phyloP scores from a whole-genome alignment of 2,888 invertebrate species.

The Scaptomyza caliginosa region DNA sequence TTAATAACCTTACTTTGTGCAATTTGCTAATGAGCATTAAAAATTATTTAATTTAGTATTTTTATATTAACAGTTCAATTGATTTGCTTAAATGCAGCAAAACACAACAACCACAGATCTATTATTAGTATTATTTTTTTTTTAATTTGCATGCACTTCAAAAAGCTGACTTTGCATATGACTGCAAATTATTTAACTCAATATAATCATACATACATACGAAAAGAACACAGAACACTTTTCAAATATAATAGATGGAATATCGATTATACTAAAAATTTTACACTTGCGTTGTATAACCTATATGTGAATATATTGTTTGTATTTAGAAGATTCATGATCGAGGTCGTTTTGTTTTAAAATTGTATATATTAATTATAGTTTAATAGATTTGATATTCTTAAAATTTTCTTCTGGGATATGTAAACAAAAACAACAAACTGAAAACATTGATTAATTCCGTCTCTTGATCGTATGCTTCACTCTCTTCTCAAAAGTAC shows the following conservation, averaged over 20 bases:
- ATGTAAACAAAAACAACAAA: slow-evolving; percentile 27
- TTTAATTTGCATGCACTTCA: too few relatives aligned
- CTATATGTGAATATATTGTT: background rate
- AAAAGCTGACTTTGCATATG: too few relatives aligned
- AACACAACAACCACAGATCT: too few relatives aligned
- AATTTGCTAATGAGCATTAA: too few relatives aligned
- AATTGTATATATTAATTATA: background rate
- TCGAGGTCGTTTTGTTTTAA: background rate
- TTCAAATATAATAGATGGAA: background rate
- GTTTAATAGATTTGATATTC: background rate
- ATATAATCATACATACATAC: too few relatives aligned
- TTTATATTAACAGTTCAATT: too few relatives aligned
- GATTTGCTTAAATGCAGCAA: too few relatives aligned
- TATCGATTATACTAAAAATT: background rate
- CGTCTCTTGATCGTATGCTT: background rate
- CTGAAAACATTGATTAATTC: background rate
- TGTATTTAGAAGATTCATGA: slow-evolving; percentile 6
- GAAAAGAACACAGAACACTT: background rate
- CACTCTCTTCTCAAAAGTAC: background rate
- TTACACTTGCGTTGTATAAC: too few relatives aligned
- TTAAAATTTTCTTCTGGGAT: background rate
- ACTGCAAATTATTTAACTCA: too few relatives aligned
- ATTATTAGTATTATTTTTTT: too few relatives aligned
- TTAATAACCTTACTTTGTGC: too few relatives aligned
- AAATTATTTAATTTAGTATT: too few relatives aligned